phyloP scores from a whole-genome alignment of 2,797 vertebrate genomes.

The Alauda arvensis region DNA sequence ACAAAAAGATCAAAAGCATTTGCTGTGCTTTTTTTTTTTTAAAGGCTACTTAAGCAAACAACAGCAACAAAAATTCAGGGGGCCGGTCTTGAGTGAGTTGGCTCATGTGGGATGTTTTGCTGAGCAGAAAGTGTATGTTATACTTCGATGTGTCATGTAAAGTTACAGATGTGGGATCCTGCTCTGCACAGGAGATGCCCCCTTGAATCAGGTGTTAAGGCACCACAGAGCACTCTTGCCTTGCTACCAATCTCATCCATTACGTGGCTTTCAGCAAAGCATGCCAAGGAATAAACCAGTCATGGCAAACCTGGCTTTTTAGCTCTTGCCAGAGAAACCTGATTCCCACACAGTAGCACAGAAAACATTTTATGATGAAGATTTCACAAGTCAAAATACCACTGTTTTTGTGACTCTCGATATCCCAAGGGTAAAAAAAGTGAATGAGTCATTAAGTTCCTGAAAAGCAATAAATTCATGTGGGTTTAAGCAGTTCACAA shows the following conservation, averaged over 20 bases:
- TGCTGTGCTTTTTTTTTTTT: neutral
- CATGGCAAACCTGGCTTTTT: constrained; percentile 1
- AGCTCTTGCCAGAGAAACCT: constrained; percentile 32
- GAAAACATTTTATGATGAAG: constrained; percentile 33
- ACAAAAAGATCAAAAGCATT: neutral
- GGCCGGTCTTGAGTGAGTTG: fast-evolving
- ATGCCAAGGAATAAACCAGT: constrained; percentile 5
- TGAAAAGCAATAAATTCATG: constrained; percentile 31
- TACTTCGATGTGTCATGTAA: neutral
- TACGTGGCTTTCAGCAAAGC: neutral
- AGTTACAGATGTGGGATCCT: neutral
- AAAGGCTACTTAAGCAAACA: neutral
- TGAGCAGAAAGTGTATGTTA: neutral
- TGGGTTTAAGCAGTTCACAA: constrained; percentile 14
- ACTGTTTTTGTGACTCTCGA: constrained; percentile 48
- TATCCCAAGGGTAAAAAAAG: constrained; percentile 55
- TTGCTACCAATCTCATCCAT: neutral
- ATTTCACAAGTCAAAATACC: constrained; percentile 46
- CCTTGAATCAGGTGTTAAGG: neutral
- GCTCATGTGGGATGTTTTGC: neutral
- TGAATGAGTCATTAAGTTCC: constrained; percentile 53
- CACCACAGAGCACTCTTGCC: neutral
- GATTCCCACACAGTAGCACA: constrained; percentile 14
- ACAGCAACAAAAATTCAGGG: neutral
- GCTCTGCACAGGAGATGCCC: neutral